Evolutionary conservation across 2,113 vertebrate genomes (phyloP).

Genomic region (Zosterops lateralis): DNA sequence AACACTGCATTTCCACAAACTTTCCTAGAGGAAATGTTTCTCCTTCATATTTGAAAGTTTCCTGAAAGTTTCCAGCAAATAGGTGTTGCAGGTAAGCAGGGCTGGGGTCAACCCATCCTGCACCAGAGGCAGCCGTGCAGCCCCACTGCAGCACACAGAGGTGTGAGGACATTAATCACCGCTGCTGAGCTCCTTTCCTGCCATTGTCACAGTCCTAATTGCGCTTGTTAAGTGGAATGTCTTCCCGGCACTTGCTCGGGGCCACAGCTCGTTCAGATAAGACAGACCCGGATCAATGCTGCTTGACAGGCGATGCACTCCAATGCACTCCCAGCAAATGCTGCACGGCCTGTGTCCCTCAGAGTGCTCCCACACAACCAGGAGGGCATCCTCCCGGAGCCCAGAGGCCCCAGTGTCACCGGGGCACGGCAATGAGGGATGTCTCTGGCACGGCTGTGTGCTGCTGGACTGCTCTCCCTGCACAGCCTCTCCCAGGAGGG

Average conservation of each 20-base stretch:
- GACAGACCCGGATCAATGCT: constrained; percentile 36
- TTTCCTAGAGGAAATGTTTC: background rate
- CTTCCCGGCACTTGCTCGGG: background rate
- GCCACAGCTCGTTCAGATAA: constrained; percentile 13
- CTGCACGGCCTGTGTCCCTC: background rate
- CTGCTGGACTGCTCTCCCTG: background rate
- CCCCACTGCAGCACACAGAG: fast-evolving
- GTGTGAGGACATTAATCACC: background rate
- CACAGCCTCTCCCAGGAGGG: background rate
- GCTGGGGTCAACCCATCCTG: background rate
- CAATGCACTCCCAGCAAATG: background rate
- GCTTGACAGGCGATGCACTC: constrained; percentile 25
- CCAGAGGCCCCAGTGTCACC: background rate
- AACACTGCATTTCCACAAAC: background rate
- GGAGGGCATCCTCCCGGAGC: background rate
- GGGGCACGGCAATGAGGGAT: fast-evolving
- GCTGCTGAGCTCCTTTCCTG: background rate
- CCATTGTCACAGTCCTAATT: background rate
- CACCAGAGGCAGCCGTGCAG: background rate
- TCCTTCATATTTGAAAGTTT: background rate
- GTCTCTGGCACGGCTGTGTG: fast-evolving
- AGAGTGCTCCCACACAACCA: background rate
- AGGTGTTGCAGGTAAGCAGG: background rate
- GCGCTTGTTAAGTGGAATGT: constrained; percentile 13
- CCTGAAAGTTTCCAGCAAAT: background rate